A percentile compares a stretch with the other conserved stretches of the same genome.
These are phyloP conservation scores for Rhorus exstirpatorius DNA, from an alignment of 2,888 invertebrate genomes.

Conservation along the genomic window DNA sequence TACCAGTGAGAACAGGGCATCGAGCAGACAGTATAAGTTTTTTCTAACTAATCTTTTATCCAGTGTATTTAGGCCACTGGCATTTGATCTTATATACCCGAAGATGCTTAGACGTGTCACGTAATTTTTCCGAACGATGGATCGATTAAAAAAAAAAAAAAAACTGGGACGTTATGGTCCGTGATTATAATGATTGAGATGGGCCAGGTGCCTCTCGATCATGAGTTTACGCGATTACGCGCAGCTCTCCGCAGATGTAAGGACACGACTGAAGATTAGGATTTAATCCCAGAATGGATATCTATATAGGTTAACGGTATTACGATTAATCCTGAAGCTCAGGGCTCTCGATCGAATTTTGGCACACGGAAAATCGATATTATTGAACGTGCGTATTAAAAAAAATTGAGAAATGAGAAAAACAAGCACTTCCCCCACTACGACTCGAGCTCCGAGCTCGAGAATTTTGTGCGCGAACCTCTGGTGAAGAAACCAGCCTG, in stretches of 20 bases:
- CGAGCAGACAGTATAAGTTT: neutral
- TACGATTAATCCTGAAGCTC: no score
- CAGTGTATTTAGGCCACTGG: slow-evolving; percentile 9
- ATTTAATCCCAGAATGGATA: no score
- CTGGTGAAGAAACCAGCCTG: no score
- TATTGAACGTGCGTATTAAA: no score
- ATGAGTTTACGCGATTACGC: neutral
- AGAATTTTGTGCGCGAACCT: no score
- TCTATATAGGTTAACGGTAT: no score
- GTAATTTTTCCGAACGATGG: slow-evolving; percentile 37
- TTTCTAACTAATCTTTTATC: slow-evolving; percentile 8
- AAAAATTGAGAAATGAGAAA: no score
- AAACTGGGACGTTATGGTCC: slow-evolving; percentile 7
- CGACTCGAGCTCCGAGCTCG: no score
- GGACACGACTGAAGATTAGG: no score
- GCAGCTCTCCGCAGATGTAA: neutral
- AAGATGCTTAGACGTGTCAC: slow-evolving; percentile 6
- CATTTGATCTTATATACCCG: neutral
- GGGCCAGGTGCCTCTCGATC: neutral
- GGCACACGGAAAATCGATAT: no score
- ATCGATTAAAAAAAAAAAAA: slow-evolving; percentile 7
- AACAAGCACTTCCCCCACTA: no score
- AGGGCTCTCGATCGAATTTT: no score
- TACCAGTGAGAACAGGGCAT: neutral
- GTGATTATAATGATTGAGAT: neutral